Percentiles rank a stretch among this genome's conserved stretches.
These are phyloP conservation scores for Ariopsis seemanni DNA, from an alignment of 2,113 vertebrate species.

Conservation along the genomic window DNA sequence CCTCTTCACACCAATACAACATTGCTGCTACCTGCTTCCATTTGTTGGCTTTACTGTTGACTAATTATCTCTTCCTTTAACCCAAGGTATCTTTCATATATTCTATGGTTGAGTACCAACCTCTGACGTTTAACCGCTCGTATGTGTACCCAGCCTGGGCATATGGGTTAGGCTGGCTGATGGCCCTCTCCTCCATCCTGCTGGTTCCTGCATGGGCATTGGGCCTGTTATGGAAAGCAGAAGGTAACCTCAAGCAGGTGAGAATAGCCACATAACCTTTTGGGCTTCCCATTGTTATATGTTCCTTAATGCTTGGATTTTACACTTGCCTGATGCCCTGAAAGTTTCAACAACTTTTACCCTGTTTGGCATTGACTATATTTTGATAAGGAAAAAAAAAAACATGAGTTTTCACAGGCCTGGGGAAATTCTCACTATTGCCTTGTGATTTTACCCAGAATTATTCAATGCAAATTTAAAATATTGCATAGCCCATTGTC, in stretches of 20 bases:
- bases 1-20: neutral
- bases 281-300: neutral
- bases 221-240: constrained; percentile 34
- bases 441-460: neutral
- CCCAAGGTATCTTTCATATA: constrained; percentile 53
- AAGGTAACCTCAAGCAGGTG: constrained; percentile 57
- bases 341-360: neutral
- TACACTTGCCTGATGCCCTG: neutral
- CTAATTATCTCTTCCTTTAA: neutral
- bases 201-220: constrained; percentile 54
- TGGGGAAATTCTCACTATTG: neutral
- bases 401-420: neutral
- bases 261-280: neutral
- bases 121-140: constrained; percentile 53
- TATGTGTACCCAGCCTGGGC: constrained; percentile 60
- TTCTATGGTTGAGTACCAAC: constrained; percentile 55
- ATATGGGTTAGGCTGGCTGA: constrained; percentile 57
- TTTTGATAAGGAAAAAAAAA: neutral
- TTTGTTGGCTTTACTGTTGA: neutral
- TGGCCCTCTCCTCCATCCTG: constrained; percentile 57
- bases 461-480: too few species aligned
- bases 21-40: neutral
- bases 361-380: neutral
- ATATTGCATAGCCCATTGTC: too few species aligned
- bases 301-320: neutral